These are phyloP conservation scores for Isurus oxyrinchus DNA, from an alignment of 2,113 vertebrate species.

Conservation along the genomic window DNA sequence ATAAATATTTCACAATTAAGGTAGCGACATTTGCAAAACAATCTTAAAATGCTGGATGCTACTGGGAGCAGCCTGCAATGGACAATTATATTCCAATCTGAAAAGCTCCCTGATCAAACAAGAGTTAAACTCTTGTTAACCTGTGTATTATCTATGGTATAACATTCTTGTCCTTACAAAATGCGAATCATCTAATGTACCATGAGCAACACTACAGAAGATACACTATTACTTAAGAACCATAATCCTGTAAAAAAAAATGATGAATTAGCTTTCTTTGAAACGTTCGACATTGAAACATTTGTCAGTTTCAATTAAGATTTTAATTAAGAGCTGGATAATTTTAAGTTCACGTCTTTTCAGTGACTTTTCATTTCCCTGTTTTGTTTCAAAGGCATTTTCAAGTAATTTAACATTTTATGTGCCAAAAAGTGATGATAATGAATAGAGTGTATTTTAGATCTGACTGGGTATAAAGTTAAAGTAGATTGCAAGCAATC, in stretches of 20 bases:
- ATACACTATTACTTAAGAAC: background rate
- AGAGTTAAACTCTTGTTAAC: background rate
- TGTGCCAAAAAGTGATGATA: background rate
- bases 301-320: background rate
- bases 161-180: background rate
- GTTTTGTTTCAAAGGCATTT: background rate
- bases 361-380: background rate
- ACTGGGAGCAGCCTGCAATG: background rate
- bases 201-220: background rate
- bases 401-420: background rate
- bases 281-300: background rate
- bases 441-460: background rate
- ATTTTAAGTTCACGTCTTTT: background rate
- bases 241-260: background rate
- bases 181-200: background rate
- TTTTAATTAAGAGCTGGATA: background rate
- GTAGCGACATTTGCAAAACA: background rate
- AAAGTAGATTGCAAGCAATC: background rate
- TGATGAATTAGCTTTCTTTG: constrained; percentile 41
- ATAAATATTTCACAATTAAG: background rate
- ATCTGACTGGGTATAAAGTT: background rate
- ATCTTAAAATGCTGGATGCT: background rate
- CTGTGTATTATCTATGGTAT: background rate
- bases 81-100: background rate
- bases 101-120: background rate